Base-by-base conservation (phyloP, 2,797 vertebrate genomes). In the Manis pentadactyla region DNA sequence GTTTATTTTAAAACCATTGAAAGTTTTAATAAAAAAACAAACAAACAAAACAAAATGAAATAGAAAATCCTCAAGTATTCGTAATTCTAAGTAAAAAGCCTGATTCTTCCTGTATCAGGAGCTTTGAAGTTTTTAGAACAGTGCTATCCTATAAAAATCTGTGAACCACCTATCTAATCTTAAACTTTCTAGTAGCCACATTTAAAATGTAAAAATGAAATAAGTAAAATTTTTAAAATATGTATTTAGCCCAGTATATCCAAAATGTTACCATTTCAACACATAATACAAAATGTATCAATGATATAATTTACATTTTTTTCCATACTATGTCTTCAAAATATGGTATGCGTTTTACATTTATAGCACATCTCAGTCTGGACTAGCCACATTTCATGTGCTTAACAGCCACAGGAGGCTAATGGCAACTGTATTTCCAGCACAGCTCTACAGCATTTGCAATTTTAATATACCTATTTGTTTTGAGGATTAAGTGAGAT, bases 241-340 rank as follows among this genome's bases (percentile, higher is more conserved):
- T 46, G 81, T 66, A 83, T 64, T 75, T 78, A 73, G 8, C 4
- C n/a, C 39, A 77, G 7, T 59, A 55, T 66, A 55, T 37, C 39
- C 27, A 92, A 96, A 95, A 79, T 84, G 61, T 12, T 94, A 46
- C 82, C 53, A 90, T 82, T 93, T 86, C 34, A 74, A n/a, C 29
- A 63, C 46, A 2, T 64, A 63, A n/a, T 27, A 68, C 31, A 53
- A 46, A 9, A 42, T 42, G 0, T 71, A 71, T 49, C 51, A 92
- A 87, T 73, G 64, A 55, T 7, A 19, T 74, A 83, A 71, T 51
- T 93, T 95, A 92, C 8, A 71, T 85, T 39, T 93, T 63, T 81
- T 66, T 49, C 11, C 39, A 68, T 46, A 21, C 2, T 63, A 66
- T 12, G 2, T 91, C 27, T 96, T 90, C 31, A 74, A 91, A 77